Conservation (phyloP, 2,797 vertebrate genomes). For the Hoplostethus mediterraneus region DNA sequence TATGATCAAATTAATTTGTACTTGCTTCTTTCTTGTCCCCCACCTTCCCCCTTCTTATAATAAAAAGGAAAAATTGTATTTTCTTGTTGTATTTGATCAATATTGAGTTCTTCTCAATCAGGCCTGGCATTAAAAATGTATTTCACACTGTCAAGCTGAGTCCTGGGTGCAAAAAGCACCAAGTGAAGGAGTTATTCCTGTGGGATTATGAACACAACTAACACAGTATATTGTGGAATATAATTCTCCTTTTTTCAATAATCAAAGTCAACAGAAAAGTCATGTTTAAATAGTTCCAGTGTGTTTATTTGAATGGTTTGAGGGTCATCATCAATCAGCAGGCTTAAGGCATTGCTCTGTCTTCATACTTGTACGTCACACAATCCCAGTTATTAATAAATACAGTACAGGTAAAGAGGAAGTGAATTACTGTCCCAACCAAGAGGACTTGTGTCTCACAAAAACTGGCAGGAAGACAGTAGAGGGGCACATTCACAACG, state of each 20-base stretch:
- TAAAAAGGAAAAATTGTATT: constrained; percentile 68
- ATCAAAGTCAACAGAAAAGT: constrained; percentile 1
- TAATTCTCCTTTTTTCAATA: neutral
- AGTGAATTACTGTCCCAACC: constrained; percentile 58
- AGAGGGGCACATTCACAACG: constrained; percentile 68
- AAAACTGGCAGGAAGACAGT: constrained; percentile 56
- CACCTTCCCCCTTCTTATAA: constrained; percentile 72
- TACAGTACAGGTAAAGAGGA: constrained; percentile 74
- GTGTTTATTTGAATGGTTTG: constrained; percentile 79
- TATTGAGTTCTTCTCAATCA: neutral
- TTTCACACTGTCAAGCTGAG: too few species aligned
- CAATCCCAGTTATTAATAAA: constrained; percentile 77
- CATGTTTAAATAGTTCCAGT: constrained; percentile 80
- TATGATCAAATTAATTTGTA: constrained; percentile 81
- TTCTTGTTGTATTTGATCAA: constrained; percentile 12
- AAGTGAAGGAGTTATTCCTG: neutral
- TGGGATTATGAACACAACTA: neutral
- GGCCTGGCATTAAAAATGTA: neutral
- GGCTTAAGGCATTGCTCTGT: constrained; percentile 81
- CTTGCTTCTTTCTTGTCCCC: constrained; percentile 66
- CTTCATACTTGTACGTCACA: constrained; percentile 64
- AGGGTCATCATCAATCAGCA: constrained; percentile 80
- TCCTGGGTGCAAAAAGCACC: neutral
- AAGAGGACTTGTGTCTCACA: constrained; percentile 55
- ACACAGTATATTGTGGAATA: too few species aligned